Conservation (phyloP, 2,113 vertebrate species). For the Scatophagus argus region DNA sequence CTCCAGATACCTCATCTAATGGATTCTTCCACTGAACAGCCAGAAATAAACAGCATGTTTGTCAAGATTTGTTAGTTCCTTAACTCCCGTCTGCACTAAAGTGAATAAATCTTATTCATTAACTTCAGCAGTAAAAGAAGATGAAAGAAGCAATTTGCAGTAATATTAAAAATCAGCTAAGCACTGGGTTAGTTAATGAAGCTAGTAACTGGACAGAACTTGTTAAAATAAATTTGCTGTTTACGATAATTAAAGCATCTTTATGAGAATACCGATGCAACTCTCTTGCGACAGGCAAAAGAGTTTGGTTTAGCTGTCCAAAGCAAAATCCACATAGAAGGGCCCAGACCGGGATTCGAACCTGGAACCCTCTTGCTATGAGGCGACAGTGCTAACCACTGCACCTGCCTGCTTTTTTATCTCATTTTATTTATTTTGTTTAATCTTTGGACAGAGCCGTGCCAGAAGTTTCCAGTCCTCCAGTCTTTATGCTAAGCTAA, state of each 20-base stretch:
- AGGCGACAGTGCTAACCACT: too few species aligned
- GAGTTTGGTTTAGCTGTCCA: too few species aligned
- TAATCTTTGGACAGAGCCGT: too few species aligned
- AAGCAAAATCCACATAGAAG: too few species aligned
- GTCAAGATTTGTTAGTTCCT: neutral
- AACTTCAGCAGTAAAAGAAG: neutral
- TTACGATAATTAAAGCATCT: neutral
- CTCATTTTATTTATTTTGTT: too few species aligned
- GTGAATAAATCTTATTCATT: neutral
- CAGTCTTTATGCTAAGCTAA: too few species aligned
- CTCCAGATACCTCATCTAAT: slow-evolving; percentile 34
- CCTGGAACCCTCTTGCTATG: too few species aligned
- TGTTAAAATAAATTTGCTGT: neutral
- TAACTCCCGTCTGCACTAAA: neutral
- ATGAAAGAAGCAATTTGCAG: neutral
- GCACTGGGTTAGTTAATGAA: neutral
- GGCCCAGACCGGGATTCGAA: too few species aligned
- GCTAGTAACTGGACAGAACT: neutral
- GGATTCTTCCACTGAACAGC: slow-evolving; percentile 30
- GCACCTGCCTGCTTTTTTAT: too few species aligned
- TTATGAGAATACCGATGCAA: too few species aligned
- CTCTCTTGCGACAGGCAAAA: too few species aligned
- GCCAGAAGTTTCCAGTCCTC: too few species aligned
- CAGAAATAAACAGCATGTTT: slow-evolving; percentile 17
- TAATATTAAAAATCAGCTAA: neutral